Evolutionary conservation across 2,797 vertebrate species (phyloP).

Genomic region (Anolis apletophallus): DNA sequence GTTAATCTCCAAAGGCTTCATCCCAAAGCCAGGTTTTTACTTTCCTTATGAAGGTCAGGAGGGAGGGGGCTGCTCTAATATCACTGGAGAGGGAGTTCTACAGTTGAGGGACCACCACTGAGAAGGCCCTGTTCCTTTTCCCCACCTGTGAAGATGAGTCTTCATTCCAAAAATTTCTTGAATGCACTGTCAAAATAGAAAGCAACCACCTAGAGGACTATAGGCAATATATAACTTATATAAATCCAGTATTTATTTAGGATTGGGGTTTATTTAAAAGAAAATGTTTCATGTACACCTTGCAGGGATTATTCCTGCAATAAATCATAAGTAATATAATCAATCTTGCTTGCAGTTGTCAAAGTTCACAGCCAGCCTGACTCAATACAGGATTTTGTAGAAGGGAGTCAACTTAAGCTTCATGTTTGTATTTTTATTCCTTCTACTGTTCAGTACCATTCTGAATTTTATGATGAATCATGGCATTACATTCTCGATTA

Average conservation of each 20-base stretch:
- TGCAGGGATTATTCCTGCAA: too few relatives aligned
- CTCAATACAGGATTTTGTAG: neutral
- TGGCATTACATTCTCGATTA: neutral
- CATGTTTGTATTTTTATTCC: neutral
- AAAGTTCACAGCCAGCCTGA: neutral
- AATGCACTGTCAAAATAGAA: slow-evolving; percentile 16
- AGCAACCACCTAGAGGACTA: neutral
- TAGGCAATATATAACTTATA: slow-evolving; percentile 2
- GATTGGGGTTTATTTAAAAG: neutral
- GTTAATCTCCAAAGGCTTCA: too few relatives aligned
- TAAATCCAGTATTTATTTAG: neutral
- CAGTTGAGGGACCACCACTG: too few relatives aligned
- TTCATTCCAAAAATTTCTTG: slow-evolving; percentile 18
- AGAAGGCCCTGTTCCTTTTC: too few relatives aligned
- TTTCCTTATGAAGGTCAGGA: too few relatives aligned
- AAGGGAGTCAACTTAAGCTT: neutral
- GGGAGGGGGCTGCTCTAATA: too few relatives aligned
- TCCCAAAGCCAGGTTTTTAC: too few relatives aligned
- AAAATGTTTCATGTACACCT: neutral
- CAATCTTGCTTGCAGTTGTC: neutral
- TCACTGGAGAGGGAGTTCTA: too few relatives aligned
- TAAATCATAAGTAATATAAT: too few relatives aligned
- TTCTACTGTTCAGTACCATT: neutral
- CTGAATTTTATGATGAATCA: neutral
- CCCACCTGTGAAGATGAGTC: slow-evolving; percentile 7